Evolutionary conservation across 2,797 vertebrate genomes (phyloP), one percentile per base, ranked within the genome.

Genomic region (Natrix natrix): DNA sequence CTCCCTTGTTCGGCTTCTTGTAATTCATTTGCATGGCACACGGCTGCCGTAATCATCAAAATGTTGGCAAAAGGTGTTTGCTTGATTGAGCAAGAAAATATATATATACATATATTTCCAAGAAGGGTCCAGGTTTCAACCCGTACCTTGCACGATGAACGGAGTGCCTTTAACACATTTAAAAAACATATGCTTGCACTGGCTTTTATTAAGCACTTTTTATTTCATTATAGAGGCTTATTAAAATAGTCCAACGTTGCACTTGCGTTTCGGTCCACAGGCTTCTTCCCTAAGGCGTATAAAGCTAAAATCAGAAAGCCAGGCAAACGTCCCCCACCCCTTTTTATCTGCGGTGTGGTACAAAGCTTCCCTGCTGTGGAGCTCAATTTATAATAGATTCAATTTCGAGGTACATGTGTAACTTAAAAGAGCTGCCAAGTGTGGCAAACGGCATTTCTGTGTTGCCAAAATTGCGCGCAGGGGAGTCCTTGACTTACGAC

Each of bases 11-110:
- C 26, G 69, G 69, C 11, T 59, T 24, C 32, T n/a, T 61, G 32
- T 60, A 83, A 43, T 74, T 78, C n/a, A 43, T 89, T 92, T 90
- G 59, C 54, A 61, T n/a, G 61, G 22, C 48, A 48, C 63, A 43
- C 86, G 12, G 63, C 48, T 8, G 61, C 56, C 26, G 55, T 91
- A 91, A 59, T 57, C 91, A 90, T 92, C 28, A 90, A 63, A 92
- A 52, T 8, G 37, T 87, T 87, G 90, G 48, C 83, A 69, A 56
- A 56, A 90, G 28, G 17, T 3, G 37, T 87, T 86, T 87, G 16
- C 37, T 83, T 83, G 78, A 83, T 83, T 2, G 78, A 83, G 78
- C 78, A 48, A 48, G 37, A 37, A 43, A 43, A 43, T 37, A 1
- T 61, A 8, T 60, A 57, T 24, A 3, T 55, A 37, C 32, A 52